phyloP scores from a whole-genome alignment of 2,888 invertebrate species.

The Leptinotarsa juncta region DNA sequence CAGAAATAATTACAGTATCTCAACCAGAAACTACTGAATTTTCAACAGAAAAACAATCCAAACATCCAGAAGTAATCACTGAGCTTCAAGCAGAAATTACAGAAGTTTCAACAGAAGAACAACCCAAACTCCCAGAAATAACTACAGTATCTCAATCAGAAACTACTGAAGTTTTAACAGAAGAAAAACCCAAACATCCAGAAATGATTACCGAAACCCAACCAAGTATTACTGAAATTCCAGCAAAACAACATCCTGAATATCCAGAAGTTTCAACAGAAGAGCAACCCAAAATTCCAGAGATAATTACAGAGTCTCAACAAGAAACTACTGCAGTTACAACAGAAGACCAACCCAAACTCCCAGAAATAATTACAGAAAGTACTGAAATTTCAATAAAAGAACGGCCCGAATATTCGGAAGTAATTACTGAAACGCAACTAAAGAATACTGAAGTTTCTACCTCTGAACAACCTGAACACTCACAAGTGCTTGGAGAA shows the following conservation, averaged over 20 bases:
- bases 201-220: slow-evolving; percentile 12
- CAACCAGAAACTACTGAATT: not conserved
- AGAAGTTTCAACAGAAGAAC: not conserved
- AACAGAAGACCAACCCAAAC: not conserved
- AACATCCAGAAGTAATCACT: not conserved
- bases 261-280: too few species aligned
- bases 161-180: slow-evolving; percentile 16
- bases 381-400: slow-evolving; percentile 21
- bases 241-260: not conserved
- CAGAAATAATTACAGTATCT: not conserved
- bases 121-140: not conserved
- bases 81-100: not conserved
- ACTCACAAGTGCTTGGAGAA: slow-evolving; percentile 2
- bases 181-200: not conserved
- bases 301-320: not conserved
- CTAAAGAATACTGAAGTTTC: slow-evolving; percentile 23
- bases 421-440: not conserved
- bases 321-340: not conserved
- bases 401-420: not conserved
- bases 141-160: not conserved
- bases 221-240: not conserved
- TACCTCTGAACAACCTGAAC: slow-evolving; percentile 16
- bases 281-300: not conserved
- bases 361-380: not conserved
- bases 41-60: not conserved